A percentile compares a stretch with the other conserved stretches of the same genome.
Evolutionary conservation across 2,113 vertebrate genomes (phyloP).

Genomic region (Passer montanus): DNA sequence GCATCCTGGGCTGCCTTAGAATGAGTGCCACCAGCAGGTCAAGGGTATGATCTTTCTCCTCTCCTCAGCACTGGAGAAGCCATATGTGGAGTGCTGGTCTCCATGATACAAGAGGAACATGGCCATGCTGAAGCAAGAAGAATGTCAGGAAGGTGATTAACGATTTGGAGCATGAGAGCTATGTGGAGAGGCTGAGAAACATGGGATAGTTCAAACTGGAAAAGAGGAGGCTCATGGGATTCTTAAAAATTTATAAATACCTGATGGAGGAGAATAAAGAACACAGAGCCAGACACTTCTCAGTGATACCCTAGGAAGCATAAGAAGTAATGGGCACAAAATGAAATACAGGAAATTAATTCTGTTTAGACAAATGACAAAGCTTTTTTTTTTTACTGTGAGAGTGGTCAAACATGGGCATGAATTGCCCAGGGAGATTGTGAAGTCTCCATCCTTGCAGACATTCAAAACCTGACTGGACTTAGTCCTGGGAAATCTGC

Average conservation of each 20-base stretch:
- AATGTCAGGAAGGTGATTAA: not conserved
- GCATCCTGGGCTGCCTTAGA: not conserved
- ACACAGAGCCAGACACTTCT: not conserved
- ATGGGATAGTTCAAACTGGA: not conserved
- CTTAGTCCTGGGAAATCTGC: not conserved
- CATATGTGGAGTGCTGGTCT: not conserved
- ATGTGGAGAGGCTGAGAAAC: not conserved
- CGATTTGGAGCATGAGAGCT: not conserved
- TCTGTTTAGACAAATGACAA: not conserved
- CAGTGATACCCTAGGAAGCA: not conserved
- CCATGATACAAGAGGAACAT: accelerated
- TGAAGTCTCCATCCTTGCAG: not conserved
- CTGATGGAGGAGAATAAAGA: not conserved
- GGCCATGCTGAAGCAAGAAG: not conserved
- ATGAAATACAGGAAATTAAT: not conserved
- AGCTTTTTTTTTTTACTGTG: not conserved
- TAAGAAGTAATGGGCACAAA: not conserved
- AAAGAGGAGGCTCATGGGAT: not conserved
- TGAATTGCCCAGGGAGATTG: not conserved
- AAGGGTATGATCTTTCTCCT: not conserved
- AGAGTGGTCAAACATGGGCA: not conserved
- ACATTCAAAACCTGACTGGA: not conserved
- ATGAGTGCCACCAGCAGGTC: not conserved
- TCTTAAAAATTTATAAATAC: not conserved
- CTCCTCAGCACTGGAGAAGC: not conserved